Base-by-base conservation (phyloP, 2,888 invertebrate genomes). In the Callinectes sapidus region DNA sequence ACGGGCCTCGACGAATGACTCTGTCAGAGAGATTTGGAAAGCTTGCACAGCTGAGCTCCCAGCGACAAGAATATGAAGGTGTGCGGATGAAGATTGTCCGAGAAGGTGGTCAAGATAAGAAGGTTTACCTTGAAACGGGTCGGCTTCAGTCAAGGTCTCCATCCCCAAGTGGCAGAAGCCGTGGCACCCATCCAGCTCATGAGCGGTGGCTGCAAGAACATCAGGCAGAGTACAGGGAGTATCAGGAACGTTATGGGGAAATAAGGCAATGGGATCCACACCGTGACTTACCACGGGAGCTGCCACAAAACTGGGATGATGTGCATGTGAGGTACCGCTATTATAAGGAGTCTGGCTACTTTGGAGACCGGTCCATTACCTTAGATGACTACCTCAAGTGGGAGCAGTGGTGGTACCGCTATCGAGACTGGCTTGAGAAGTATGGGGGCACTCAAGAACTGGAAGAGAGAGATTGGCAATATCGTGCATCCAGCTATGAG, bases 361-460 rank as follows among this genome's bases (percentile, higher is more conserved):
- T 98, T 89, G 96, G 98, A 94, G 98, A 98, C 87, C 91, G 95
- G 16, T 95, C 95, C 96, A 96, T 98, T 42, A 96, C 97, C 0
- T 96, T 98, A 55, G 97, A 98, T 95, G 98, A 98, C 96, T 98
- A 98, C 95, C 97, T 98, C 94, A 98, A 98, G 96, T 98, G 98
- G 98, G 98, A 98, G 96, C 98, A 98, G 95, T 98, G 98, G 98
- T 98, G 98, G 98, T 98, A 98, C 96, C 97, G 97, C 95, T 98
- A 98, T 95, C 98, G 98, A 95, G 98, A 98, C 96, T 98, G 98
- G 98, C 96, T 98, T 95, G 98, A 98, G 95, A 97, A 97, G n/a
- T 94, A 93, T 90, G 94, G 94, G 10, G 92, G 87, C 1, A 90
- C 89, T 39, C 93, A 93, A 39, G 93, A 93, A 10, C 18, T 90